These are phyloP conservation scores for Schizaphis graminum DNA, from an alignment of 2,888 invertebrate genomes.

Conservation along the genomic window DNA sequence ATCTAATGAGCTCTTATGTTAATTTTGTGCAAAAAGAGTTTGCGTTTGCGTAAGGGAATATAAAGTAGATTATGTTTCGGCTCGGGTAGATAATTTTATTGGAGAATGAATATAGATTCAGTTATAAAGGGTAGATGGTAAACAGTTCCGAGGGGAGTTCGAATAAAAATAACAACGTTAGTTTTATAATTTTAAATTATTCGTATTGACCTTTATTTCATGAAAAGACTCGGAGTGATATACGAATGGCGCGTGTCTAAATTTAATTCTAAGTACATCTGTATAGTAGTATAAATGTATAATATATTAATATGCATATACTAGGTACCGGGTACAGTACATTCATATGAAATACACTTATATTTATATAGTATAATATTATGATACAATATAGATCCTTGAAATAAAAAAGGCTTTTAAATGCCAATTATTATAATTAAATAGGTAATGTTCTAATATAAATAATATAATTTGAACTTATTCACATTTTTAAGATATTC, in stretches of 20 bases:
- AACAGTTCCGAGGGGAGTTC: constrained; percentile 14
- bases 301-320: background rate
- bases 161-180: constrained; percentile 40
- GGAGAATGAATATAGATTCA: constrained; percentile 19
- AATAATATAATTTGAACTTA: background rate
- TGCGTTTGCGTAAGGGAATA: constrained; percentile 26
- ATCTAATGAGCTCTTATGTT: constrained; percentile 51
- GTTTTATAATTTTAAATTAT: constrained; percentile 35
- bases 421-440: background rate
- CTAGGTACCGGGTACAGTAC: background rate
- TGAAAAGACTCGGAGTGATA: background rate
- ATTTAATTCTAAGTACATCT: constrained; percentile 21
- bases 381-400: background rate
- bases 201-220: constrained; percentile 19
- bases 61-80: constrained; percentile 40
- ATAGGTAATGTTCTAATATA: too few species aligned
- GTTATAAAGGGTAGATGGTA: background rate
- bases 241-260: background rate
- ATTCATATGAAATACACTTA: background rate
- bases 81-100: background rate
- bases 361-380: background rate
- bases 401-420: background rate
- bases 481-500: background rate
- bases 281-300: constrained; percentile 3
- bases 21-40: constrained; percentile 15